Base-by-base conservation (phyloP, 2,888 invertebrate genomes). In the Litoditis marina region DNA sequence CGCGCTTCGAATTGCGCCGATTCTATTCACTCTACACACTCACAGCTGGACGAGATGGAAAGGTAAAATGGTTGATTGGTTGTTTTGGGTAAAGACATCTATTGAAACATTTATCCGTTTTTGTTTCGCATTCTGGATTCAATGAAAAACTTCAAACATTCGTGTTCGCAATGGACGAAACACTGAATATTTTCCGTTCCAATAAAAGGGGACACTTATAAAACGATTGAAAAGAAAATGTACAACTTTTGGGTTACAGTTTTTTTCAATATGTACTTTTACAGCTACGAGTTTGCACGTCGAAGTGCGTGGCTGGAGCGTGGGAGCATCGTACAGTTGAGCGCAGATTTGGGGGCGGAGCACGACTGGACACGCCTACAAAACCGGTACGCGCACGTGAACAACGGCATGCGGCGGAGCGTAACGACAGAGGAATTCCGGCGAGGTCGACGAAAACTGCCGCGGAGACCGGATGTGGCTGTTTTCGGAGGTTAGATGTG, bases 281-380 rank as follows among this genome's bases (percentile, higher is more conserved):
- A 53, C 51, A 71, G 71, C 34, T 58, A 60, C 49, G 71, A 66
- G 25, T 51, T 69, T 32, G 67, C 62, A 22, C 65, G 63, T 7
- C 62, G 72, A n/a, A 60, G 67, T 53, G 72, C 64, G 50, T 72
- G 72, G 72, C 63, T 72, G 66, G 72, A 72, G 49, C 63, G 69
- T 28, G 72, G 72, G 27, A 68, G 68, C 49, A 59, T 69, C 19
- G 65, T 63, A 31, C 61, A 61, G 27, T 16, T 61, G 55, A 36
- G 46, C 5, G 34, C 42, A 13, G 27, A 25, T 39, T 56, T 28
- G 44, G 39, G 22, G 28, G 49, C 31, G 19, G 51, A 31, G 8
- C 13, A 25, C 16, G 59, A 59, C 30, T 59, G 59, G 51, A 19
- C 49, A 2, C 27, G 39, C 13, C 11, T 39, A 39, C 39, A 39